These are phyloP conservation scores for Drosophila teissieri DNA, from an alignment of 1,140 invertebrate genomes.

Conservation along the genomic window DNA sequence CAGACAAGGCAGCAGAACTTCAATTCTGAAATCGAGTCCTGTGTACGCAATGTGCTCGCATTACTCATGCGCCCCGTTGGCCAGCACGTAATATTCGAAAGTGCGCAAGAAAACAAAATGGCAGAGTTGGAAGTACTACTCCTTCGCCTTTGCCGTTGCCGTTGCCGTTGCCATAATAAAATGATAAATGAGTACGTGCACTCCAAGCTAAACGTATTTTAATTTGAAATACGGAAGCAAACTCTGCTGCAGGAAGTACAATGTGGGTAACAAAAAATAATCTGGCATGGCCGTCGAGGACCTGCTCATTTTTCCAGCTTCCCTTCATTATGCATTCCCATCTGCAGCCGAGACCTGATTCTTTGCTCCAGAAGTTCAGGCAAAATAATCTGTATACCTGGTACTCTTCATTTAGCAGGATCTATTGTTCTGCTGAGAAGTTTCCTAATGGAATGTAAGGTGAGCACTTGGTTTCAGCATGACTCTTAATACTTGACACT, in stretches of 20 bases:
- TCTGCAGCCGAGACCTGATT: constrained; percentile 29
- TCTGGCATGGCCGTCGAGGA: constrained; percentile 33
- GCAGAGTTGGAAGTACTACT: constrained; percentile 17
- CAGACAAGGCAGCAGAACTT: constrained; percentile 35
- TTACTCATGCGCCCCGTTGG: constrained; percentile 65
- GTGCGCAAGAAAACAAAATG: constrained; percentile 33
- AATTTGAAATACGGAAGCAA: constrained; percentile 54
- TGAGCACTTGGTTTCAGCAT: too few species aligned
- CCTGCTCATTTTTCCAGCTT: constrained; percentile 55
- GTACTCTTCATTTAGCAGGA: neutral
- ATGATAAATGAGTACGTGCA: constrained; percentile 69
- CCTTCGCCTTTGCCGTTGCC: constrained; percentile 1
- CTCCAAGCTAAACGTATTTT: constrained; percentile 63
- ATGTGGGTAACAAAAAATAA: constrained; percentile 36
- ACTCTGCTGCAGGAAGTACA: constrained; percentile 27
- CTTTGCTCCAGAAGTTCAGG: neutral
- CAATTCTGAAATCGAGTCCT: constrained; percentile 40
- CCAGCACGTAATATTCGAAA: constrained; percentile 46
- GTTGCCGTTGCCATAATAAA: constrained; percentile 50
- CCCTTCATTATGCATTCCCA: constrained; percentile 61
- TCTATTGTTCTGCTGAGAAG: neutral
- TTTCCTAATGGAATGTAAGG: too few species aligned
- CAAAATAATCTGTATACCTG: neutral
- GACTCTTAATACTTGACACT: too few species aligned
- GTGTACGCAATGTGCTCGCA: constrained; percentile 54